Conservation (phyloP, 2,888 invertebrate genomes). For the Ophion ventricosus region DNA sequence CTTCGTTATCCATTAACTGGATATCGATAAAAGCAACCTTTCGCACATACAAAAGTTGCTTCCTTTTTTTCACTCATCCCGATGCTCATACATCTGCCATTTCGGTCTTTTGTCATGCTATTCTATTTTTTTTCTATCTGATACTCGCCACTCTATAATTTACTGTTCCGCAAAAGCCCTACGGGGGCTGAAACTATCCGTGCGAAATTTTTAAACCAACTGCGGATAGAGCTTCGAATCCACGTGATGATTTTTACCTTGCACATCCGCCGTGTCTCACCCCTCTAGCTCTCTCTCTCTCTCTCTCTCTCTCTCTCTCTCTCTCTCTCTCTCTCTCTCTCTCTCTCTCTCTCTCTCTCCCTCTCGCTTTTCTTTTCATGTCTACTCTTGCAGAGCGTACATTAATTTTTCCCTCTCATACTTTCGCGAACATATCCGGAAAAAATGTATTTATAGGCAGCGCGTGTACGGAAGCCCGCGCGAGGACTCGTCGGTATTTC, state of each 20-base stretch:
- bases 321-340: background rate
- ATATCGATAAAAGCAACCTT: no score
- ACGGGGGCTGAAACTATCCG: no score
- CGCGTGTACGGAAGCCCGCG: background rate
- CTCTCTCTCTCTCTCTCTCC: background rate
- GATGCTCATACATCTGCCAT: no score
- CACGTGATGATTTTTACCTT: no score
- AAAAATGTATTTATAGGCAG: slow-evolving; percentile 26
- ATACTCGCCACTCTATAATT: background rate
- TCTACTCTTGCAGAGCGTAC: background rate
- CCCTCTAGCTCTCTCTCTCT: background rate
- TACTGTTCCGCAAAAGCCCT: no score
- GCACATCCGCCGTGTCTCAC: no score
- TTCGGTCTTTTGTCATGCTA: background rate
- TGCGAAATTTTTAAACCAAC: no score
- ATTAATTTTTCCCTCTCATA: slow-evolving; percentile 34
- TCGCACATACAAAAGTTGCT: no score
- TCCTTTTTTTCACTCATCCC: no score
- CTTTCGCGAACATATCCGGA: background rate
- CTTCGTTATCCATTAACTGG: no score
- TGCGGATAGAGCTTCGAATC: no score
- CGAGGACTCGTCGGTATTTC: slow-evolving; percentile 56
- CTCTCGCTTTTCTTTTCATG: background rate
- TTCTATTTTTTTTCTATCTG: slow-evolving; percentile 5
- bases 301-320: background rate